Evolutionary conservation across 2,113 vertebrate genomes (phyloP).

Genomic region (Cairina moschata): DNA sequence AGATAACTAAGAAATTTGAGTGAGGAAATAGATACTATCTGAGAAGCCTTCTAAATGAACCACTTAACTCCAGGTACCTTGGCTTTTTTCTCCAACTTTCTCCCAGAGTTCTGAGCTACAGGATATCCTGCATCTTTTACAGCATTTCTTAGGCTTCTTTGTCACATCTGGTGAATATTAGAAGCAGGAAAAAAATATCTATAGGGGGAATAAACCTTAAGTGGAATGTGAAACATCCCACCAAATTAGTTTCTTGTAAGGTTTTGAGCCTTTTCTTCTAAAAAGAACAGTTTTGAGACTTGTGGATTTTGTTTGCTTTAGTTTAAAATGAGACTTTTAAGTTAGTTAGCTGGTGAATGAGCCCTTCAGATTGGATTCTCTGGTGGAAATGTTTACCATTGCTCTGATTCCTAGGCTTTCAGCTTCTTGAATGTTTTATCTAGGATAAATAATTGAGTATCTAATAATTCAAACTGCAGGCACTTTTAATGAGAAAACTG

Average conservation of each 20-base stretch:
- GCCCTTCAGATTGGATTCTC: neutral
- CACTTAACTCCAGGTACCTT: constrained; percentile 6
- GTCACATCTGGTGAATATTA: constrained; percentile 81
- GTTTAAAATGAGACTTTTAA: constrained; percentile 43
- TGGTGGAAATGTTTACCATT: neutral
- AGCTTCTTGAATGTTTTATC: neutral
- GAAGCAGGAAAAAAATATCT: constrained; percentile 54
- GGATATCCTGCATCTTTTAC: constrained; percentile 68
- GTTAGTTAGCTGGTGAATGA: constrained; percentile 26
- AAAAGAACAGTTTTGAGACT: constrained; percentile 61
- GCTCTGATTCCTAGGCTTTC: neutral
- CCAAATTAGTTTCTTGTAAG: constrained; percentile 60
- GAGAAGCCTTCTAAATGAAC: neutral
- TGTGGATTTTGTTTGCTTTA: constrained; percentile 69
- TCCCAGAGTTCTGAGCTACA: constrained; percentile 18
- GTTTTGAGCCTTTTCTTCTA: constrained; percentile 60
- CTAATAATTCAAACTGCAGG: neutral
- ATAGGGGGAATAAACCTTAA: constrained; percentile 71
- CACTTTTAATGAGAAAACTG: neutral
- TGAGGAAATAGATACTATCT: neutral
- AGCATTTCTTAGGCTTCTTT: constrained; percentile 50
- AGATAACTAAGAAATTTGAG: neutral
- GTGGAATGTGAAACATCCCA: constrained; percentile 78
- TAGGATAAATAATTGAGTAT: neutral
- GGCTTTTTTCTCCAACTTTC: neutral